Percentiles rank a stretch among this genome's conserved stretches.
These are phyloP conservation scores for Geococcyx californianus DNA, from an alignment of 2,113 vertebrate genomes.

Conservation along the genomic window DNA sequence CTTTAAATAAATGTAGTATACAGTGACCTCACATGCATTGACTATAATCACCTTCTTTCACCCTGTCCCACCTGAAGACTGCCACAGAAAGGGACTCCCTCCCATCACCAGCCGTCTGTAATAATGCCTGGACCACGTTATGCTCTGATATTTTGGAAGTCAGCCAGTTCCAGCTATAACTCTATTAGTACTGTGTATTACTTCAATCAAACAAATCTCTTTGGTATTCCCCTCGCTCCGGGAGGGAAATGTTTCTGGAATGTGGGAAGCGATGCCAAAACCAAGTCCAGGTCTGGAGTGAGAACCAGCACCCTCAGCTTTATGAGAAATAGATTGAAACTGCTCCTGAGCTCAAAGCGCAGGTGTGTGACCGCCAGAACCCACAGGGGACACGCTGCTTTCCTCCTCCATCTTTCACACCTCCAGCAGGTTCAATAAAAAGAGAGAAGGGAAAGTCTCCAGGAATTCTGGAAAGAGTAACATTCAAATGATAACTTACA, in stretches of 20 bases:
- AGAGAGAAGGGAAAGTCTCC: not conserved
- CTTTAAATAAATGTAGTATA: too few species aligned
- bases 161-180: not conserved
- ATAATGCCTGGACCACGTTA: not conserved
- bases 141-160: not conserved
- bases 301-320: not conserved
- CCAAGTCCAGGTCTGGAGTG: not conserved
- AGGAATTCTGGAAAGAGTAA: not conserved
- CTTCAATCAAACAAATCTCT: not conserved
- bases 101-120: not conserved
- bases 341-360: not conserved
- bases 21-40: accelerated
- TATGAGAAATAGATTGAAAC: not conserved
- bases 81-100: not conserved
- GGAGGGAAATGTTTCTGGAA: not conserved
- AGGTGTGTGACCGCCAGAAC: not conserved
- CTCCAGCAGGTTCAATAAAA: not conserved
- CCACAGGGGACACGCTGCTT: not conserved
- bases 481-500: not conserved
- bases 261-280: not conserved
- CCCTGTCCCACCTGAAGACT: not conserved
- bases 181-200: not conserved
- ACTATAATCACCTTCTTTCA: too few species aligned
- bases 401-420: not conserved
- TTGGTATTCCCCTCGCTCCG: not conserved